Base-by-base conservation (phyloP, 2,113 vertebrate species). In the Benitochromis conjunctus region DNA sequence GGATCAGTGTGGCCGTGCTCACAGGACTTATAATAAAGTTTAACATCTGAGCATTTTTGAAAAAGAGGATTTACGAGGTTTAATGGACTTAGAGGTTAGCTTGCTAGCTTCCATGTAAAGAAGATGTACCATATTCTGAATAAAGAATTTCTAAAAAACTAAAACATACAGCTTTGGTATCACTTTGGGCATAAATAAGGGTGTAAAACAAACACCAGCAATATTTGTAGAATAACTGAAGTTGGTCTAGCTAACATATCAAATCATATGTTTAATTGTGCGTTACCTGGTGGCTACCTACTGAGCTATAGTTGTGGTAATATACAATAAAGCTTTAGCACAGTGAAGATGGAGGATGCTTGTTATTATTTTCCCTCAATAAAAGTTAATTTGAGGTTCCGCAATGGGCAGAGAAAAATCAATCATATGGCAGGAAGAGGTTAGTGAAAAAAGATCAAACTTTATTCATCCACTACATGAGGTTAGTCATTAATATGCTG, bases 121-220 rank as follows among this genome's bases (percentile, higher is more conserved):
- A 55, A 21, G 53, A 21, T 55, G 53, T 12, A 19, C 53, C 0
- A n/a, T 21, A 55, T 55, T 55, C 53, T 21, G 53, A 55, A 4
- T 21, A 55, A 55, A 55, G 21, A 11, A 55, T 55, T 55, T 55
- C 53, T 11, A 55, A 55, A 54, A 55, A 3, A 3, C n/a, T 55
- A 21, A 55, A 54, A 54, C 5, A n/a, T 3, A 29, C 48, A 51
- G 48, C 48, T 51, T 18, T 51, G 48, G 16, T 51, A 51, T 51
- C 7, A 54, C 53, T 0, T 54, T 54, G 2, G 0, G n/a, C 9
- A 54, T 54, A 10, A n/a, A 54, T 10, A 54, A 21, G 5, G n/a
- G n/a, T 55, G n/a, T 55, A 54, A 55, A 55, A 55, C 1, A 21
- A 55, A 0, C 53, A 55, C 2, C 5, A 55, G n/a, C n/a, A 21